Evolutionary conservation across 2,888 invertebrate genomes (phyloP), one percentile per base, ranked within the genome.

Genomic region (Prenolepis imparis): DNA sequence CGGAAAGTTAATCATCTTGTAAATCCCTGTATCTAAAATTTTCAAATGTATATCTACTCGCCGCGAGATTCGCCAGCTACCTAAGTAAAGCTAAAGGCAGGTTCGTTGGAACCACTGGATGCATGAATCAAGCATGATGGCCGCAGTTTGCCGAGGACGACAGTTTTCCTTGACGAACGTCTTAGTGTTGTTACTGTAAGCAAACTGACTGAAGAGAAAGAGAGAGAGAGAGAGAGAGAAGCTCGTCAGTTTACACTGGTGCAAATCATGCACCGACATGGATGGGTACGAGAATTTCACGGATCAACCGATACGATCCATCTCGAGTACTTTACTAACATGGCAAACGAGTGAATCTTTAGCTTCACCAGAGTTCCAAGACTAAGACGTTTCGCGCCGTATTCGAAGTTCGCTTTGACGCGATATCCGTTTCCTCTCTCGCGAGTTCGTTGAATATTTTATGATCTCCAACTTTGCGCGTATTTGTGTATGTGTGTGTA

Each of bases 181-280:
- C 83, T 82, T 81, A 63, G 57, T 66, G 81, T 85, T 81, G 87
- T 85, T 85, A 73, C 77, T 68, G 32, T 80, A 83, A 73, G 73
- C 59, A 82, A 82, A 74, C 82, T 36, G 39, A 36, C 28, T 1
- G 28, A 28, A 28, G 28, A 28, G 28, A 28, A 3, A 28, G 28
- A 28, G 28, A 28, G 28, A 28, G 28, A 28, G 28, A 36, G 36
- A 36, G 5, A 52, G 18, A 32, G 32, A 11, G 63, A 48, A 57
- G 61, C 64, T 32, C 28, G 39, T 8, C 59, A 55, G 84, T 84
- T 87, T 87, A 73, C 84, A 84, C 48, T 80, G 32, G 63, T 59
- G 28, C 59, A 59, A 52, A 63, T 18, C 39, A 24, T 52, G 68
- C 21, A 48, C 73, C 61, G 21, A 4, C 73, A 32, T 39, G 70